Percentiles rank a stretch among this genome's conserved stretches.
These are phyloP conservation scores for Oasisia sp. DNA, from an alignment of 2,888 invertebrate species.

Conservation along the genomic window DNA sequence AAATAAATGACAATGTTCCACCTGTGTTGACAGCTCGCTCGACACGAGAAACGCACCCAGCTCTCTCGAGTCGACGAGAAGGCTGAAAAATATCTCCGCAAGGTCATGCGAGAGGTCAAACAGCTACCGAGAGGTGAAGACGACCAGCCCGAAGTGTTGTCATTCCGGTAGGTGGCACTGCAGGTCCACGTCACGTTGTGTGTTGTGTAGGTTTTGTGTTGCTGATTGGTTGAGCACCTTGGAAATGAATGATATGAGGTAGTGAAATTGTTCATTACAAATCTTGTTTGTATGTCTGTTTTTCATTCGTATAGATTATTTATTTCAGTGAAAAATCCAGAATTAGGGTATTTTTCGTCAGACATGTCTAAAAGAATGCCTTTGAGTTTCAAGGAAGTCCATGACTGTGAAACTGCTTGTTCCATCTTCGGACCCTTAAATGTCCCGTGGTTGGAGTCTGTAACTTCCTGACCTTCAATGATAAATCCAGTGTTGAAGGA, in stretches of 20 bases:
- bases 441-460: too few relatives aligned
- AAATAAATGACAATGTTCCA: neutral
- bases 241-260: neutral
- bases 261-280: neutral
- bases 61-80: slow-evolving; percentile 56
- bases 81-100: slow-evolving; percentile 83
- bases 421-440: too few relatives aligned
- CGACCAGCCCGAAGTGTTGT: slow-evolving; percentile 89
- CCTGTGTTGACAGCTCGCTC: neutral
- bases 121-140: slow-evolving; percentile 87
- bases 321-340: neutral
- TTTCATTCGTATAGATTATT: too few relatives aligned
- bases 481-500: too few relatives aligned
- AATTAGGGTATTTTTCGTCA: neutral
- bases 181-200: neutral
- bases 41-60: neutral
- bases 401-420: too few relatives aligned
- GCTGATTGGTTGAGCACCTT: neutral
- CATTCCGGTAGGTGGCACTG: slow-evolving; percentile 83
- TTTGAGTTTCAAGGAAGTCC: too few relatives aligned
- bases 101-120: slow-evolving; percentile 91
- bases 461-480: too few relatives aligned
- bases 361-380: too few relatives aligned
- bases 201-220: neutral
- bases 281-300: neutral